Evolutionary conservation across 2,797 vertebrate species (phyloP).

Genomic region (Epinephelus malabaricus): DNA sequence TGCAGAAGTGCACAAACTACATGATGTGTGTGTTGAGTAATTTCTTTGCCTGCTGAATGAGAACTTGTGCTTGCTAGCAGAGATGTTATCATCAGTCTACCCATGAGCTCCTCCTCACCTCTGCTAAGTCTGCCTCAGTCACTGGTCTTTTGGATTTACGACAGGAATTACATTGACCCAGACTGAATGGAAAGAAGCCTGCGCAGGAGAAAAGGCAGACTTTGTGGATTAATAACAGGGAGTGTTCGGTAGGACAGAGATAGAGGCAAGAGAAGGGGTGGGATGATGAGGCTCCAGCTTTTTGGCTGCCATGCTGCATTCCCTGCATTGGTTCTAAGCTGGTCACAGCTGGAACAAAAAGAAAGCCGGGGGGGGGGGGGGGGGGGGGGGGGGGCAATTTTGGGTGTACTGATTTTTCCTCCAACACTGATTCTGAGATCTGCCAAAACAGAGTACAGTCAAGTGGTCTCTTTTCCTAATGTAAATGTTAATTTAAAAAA

Average conservation of each 20-base stretch:
- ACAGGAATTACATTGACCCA: slow-evolving; percentile 48
- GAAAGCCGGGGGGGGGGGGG: slow-evolving; percentile 1
- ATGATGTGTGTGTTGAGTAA: slow-evolving; percentile 16
- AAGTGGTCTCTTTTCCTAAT: neutral
- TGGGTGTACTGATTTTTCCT: neutral
- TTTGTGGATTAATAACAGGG: slow-evolving; percentile 47
- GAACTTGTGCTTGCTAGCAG: slow-evolving; percentile 12
- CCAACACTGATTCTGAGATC: neutral
- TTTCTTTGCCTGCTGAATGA: slow-evolving; percentile 20
- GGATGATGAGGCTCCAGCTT: slow-evolving; percentile 26
- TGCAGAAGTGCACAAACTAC: slow-evolving; percentile 6
- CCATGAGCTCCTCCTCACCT: slow-evolving; percentile 38
- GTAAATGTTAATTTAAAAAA: neutral
- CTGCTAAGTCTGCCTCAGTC: slow-evolving; percentile 32
- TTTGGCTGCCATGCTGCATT: slow-evolving; percentile 50
- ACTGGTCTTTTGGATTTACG: slow-evolving; percentile 47
- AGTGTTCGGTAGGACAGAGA: slow-evolving; percentile 43
- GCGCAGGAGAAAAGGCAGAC: slow-evolving; percentile 41
- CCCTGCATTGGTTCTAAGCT: slow-evolving; percentile 34
- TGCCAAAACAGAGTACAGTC: neutral
- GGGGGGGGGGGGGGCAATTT: slow-evolving; percentile 1
- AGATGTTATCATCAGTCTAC: slow-evolving; percentile 34
- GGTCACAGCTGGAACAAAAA: slow-evolving; percentile 40
- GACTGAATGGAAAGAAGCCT: slow-evolving; percentile 59
- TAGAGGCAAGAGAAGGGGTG: slow-evolving; percentile 26